Conservation (phyloP, 2,888 invertebrate genomes). For the Phengaris alcon region DNA sequence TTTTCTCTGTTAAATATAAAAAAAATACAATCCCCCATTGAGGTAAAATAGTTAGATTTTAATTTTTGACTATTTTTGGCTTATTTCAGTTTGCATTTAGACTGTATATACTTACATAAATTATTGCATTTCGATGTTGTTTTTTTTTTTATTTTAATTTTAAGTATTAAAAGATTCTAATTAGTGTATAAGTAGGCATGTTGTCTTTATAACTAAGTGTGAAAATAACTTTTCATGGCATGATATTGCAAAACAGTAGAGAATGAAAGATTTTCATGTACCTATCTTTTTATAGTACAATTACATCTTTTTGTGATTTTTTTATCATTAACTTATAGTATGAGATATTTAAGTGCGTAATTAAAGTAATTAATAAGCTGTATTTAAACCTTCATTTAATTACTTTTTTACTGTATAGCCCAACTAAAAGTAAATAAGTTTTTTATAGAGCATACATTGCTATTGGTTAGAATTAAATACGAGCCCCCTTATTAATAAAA, state of each 20-base stretch:
- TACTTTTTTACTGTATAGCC: too few relatives aligned
- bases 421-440: too few relatives aligned
- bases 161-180: not conserved
- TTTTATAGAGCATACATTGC: too few relatives aligned
- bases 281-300: not conserved
- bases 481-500: too few relatives aligned
- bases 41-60: not conserved
- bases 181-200: conserved; percentile 16
- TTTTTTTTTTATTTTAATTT: not conserved
- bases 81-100: conserved; percentile 18
- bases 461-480: not conserved
- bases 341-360: not conserved
- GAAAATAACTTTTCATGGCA: conserved; percentile 28
- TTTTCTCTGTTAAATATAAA: not conserved
- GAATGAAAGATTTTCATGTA: not conserved
- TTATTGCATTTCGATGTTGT: conserved; percentile 21
- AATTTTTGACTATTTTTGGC: not conserved
- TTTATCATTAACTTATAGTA: not conserved
- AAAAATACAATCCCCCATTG: not conserved
- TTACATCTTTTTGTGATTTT: not conserved
- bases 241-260: not conserved
- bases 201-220: not conserved
- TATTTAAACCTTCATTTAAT: too few relatives aligned
- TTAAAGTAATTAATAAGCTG: not conserved
- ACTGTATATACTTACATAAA: not conserved